Conservation (phyloP, 2,113 vertebrate species). For the Salvator merianae region DNA sequence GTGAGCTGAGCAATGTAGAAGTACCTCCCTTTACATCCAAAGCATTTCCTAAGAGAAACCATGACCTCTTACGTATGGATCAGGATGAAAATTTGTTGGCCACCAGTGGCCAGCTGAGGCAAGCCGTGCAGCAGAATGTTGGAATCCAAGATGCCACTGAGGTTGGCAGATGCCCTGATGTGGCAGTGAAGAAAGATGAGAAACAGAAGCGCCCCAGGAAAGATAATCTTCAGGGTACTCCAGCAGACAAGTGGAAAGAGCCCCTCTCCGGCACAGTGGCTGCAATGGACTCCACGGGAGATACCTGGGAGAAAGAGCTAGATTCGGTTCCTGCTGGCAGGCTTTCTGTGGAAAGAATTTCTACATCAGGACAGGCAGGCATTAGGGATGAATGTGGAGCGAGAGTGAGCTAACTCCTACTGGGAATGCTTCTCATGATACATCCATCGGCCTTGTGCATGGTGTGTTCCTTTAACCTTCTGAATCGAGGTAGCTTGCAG, state of each 20-base stretch:
- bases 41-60: neutral
- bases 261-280: conserved; percentile 69
- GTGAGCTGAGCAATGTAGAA: conserved; percentile 49
- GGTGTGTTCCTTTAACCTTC: conserved; percentile 29
- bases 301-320: conserved; percentile 50
- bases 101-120: conserved; percentile 52
- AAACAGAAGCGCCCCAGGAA: conserved; percentile 54
- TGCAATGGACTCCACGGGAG: conserved; percentile 64
- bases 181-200: conserved; percentile 63
- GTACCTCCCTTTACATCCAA: neutral
- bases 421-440: conserved; percentile 21
- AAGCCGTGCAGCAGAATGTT: conserved; percentile 17
- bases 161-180: conserved; percentile 15
- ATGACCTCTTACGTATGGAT: conserved; percentile 69
- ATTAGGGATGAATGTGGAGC: conserved; percentile 33
- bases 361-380: conserved; percentile 96
- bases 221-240: conserved; percentile 10
- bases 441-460: conserved; percentile 42
- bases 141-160: neutral
- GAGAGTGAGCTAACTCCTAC: conserved; percentile 17
- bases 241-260: conserved; percentile 72
- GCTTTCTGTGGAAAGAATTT: conserved; percentile 82
- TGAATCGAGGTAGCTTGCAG: conserved; percentile 59
- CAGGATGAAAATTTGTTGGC: conserved; percentile 77
- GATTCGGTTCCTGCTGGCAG: conserved; percentile 47